Evolutionary conservation across 2,113 vertebrate species (phyloP), one percentile per base, ranked within the genome.

Genomic region (Pithys albifrons): DNA sequence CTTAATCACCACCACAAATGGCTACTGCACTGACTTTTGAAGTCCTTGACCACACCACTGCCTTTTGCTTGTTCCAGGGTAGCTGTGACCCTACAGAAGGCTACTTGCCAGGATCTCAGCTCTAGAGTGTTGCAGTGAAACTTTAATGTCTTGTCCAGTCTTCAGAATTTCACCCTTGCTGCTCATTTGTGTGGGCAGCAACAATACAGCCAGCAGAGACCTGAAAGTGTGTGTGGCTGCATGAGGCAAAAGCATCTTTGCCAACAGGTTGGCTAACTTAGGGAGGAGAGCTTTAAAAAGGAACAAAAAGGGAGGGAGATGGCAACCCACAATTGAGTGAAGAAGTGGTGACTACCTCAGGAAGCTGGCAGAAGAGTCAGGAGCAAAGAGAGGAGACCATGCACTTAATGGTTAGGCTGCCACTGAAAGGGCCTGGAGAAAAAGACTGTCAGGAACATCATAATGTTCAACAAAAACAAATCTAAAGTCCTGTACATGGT

Each of bases 41-140:
- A 66, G 33, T 23, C 33, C 33, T 54, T 2, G 6, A 18, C 31
- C 24, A 12, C 31, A 6, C 24, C 24, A 6, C 37, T 62, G 67
- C 24, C 9, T 37, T 74, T 51, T 69, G 59, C 27, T 41, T 58
- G 9, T 24, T 23, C 17, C 31, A 5, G 14, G 37, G 13, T 17
- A 27, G 37, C 64, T 74, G 71, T 67, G 69, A 37, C 33, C 9
- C 48, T 19, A 6, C 39, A 4, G 19, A 22, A 39, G 20, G 52
- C 25, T 77, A 19, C 20, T 57, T 48, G 23, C 54, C 28, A 57
- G 18, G 10, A 0, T 0, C 12, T 88, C 10, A 28, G 23, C 6
- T 78, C 43, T 52, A 46, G 41, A 12, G 1, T 3, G 4, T 9
- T 37, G 48, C 69, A 59, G 39, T 39, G 39, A 33, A 9, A 19